phyloP scores from a whole-genome alignment of 2,888 invertebrate species.

The Frankliniella intonsa region DNA sequence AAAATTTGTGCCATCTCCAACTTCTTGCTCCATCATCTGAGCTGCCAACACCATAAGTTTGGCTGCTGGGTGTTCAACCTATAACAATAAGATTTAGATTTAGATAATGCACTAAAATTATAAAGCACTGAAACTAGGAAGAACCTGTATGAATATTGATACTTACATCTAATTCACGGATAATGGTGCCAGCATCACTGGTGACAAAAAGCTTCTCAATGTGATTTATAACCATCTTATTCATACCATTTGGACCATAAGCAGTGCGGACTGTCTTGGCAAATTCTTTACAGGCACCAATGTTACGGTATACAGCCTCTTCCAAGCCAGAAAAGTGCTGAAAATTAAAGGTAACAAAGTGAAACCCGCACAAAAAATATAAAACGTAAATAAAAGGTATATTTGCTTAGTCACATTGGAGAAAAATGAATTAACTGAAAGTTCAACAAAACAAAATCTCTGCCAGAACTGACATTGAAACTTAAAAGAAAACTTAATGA shows the following conservation, averaged over 20 bases:
- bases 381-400: not conserved
- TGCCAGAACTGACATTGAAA: too few species aligned
- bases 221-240: conserved; percentile 99
- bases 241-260: conserved; percentile 98
- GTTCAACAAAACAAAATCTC: too few species aligned
- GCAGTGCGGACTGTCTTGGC: conserved; percentile 89
- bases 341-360: conserved; percentile 34
- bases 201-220: conserved; percentile 98
- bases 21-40: conserved; percentile 97
- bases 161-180: conserved; percentile 77
- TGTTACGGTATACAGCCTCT: conserved; percentile 95
- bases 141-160: not conserved
- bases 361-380: not conserved
- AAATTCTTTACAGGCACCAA: conserved; percentile 93
- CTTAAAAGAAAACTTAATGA: too few species aligned
- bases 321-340: conserved; percentile 85
- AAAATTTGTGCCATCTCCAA: conserved; percentile 98
- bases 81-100: conserved; percentile 36
- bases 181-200: conserved; percentile 97
- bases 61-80: conserved; percentile 96
- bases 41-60: conserved; percentile 93
- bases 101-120: not conserved
- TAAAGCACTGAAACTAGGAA: not conserved
- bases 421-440: too few species aligned
- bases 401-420: too few species aligned